Conservation (phyloP, 2,797 vertebrate species). For the Lithobates sylvaticus region DNA sequence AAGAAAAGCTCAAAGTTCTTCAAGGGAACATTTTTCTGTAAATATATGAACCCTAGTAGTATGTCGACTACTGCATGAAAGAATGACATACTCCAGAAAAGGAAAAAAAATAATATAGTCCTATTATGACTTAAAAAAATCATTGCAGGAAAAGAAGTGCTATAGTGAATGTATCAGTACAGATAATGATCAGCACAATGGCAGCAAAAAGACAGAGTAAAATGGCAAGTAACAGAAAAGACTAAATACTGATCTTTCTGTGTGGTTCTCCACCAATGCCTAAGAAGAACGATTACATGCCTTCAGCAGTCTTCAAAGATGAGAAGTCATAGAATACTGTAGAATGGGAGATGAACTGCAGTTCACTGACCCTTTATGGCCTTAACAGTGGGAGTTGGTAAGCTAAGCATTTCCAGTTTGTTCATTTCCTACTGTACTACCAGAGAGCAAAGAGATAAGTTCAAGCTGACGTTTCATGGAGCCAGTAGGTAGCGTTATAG, state of each 20-base stretch:
- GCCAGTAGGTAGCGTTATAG: not conserved
- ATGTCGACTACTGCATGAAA: not conserved
- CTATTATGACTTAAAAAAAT: not conserved
- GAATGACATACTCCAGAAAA: not conserved
- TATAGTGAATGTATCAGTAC: constrained; percentile 53
- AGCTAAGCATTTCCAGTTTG: constrained; percentile 71
- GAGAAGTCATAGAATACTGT: constrained; percentile 64
- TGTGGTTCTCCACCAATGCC: constrained; percentile 66
- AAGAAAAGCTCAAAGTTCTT: not conserved
- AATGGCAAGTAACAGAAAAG: constrained; percentile 65
- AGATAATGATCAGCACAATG: constrained; percentile 58
- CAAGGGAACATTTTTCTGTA: not conserved
- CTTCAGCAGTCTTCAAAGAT: constrained; percentile 72
- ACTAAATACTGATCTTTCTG: constrained; percentile 68
- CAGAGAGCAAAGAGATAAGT: constrained; percentile 35
- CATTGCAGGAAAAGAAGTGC: not conserved
- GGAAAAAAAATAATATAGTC: not conserved
- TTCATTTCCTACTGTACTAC: constrained; percentile 67
- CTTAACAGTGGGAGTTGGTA: constrained; percentile 71
- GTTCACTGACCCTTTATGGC: constrained; percentile 73
- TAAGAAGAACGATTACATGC: constrained; percentile 70
- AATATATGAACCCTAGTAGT: too few relatives aligned
- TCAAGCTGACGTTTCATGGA: not conserved
- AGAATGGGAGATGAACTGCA: constrained; percentile 73
- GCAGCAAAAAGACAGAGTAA: constrained; percentile 64